Conservation (phyloP, 2,888 invertebrate species). For the Mongoloraphidia duomilia region DNA sequence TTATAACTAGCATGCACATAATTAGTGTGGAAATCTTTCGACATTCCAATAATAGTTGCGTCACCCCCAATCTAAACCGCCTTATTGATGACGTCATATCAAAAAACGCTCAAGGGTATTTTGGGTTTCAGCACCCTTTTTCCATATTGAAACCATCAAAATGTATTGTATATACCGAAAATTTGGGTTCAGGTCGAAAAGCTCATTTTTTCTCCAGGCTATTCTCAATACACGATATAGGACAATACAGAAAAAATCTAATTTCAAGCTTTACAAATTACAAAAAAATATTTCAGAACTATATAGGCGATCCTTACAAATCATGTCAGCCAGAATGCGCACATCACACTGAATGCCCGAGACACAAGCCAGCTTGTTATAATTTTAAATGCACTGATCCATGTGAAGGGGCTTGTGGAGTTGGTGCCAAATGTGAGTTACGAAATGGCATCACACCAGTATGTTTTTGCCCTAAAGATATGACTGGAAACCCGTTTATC, state of each 20-base stretch:
- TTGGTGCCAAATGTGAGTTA: constrained; percentile 65
- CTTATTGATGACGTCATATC: no score
- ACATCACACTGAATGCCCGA: constrained; percentile 64
- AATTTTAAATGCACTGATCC: constrained; percentile 74
- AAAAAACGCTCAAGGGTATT: no score
- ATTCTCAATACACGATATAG: no score
- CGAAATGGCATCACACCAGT: constrained; percentile 60
- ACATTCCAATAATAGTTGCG: no score
- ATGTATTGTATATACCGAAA: background rate
- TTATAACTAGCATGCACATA: no score
- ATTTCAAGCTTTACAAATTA: background rate
- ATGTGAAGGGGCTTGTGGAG: constrained; percentile 67
- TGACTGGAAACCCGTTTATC: constrained; percentile 77
- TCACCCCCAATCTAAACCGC: no score
- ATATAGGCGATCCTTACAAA: constrained; percentile 60
- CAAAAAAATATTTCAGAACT: constrained; percentile 36
- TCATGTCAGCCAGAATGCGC: constrained; percentile 72
- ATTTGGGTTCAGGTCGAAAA: background rate
- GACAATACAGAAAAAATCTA: no score
- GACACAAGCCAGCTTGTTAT: constrained; percentile 61
- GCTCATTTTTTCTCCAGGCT: no score
- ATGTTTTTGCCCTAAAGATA: constrained; percentile 73
- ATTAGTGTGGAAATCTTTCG: no score
- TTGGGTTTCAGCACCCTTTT: no score
- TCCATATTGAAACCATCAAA: no score